These are phyloP conservation scores for Drosophila kepulauana DNA, from an alignment of 1,140 invertebrate genomes.

Conservation along the genomic window DNA sequence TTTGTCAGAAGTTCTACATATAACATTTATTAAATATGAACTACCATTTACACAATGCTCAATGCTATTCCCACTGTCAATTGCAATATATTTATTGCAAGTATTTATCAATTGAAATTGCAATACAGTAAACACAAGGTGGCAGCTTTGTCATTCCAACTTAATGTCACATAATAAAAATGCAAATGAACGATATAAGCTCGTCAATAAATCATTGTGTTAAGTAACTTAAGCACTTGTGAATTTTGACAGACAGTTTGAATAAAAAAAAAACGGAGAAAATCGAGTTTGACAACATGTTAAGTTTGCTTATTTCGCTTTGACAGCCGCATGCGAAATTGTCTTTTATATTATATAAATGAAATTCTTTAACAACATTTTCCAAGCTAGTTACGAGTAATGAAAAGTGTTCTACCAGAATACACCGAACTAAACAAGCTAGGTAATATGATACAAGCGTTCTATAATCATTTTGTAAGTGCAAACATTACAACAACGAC, in stretches of 20 bases:
- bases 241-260: conserved; percentile 14
- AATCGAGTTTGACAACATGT: conserved; percentile 29
- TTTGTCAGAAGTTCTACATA: too few species aligned
- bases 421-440: conserved; percentile 3
- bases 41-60: background rate
- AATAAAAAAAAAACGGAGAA: background rate
- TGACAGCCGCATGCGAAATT: conserved; percentile 15
- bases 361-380: conserved; percentile 7
- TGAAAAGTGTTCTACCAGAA: conserved; percentile 5
- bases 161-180: conserved; percentile 1
- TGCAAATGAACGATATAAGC: background rate
- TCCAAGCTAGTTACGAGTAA: background rate
- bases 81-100: background rate
- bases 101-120: too few species aligned
- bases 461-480: too few species aligned
- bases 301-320: background rate
- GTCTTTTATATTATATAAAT: conserved; percentile 9
- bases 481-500: too few species aligned
- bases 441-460: too few species aligned
- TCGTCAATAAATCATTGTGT: conserved; percentile 6
- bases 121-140: background rate
- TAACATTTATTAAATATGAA: too few species aligned
- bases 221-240: background rate
- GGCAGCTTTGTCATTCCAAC: background rate
- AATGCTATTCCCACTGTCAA: background rate